phyloP scores from a whole-genome alignment of 2,797 vertebrate species.

The Choloepus didactylus region DNA sequence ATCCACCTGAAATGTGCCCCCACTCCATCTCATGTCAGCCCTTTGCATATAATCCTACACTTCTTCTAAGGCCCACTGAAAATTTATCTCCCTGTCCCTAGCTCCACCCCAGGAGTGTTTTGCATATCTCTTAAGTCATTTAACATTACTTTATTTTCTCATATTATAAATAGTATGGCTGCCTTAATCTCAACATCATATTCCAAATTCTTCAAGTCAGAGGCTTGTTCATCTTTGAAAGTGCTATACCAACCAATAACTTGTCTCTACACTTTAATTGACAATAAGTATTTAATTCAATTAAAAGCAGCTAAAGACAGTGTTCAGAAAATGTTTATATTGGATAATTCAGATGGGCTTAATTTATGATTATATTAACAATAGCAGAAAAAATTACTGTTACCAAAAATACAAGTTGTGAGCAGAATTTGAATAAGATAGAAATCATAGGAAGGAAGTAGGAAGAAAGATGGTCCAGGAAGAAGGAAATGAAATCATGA shows the following conservation, averaged over 20 bases:
- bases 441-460: slow-evolving; percentile 54
- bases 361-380: neutral
- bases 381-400: neutral
- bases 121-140: slow-evolving; percentile 2
- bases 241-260: neutral
- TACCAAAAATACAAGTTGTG: slow-evolving; percentile 45
- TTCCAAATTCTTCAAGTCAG: slow-evolving; percentile 32
- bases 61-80: neutral
- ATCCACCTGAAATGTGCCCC: neutral
- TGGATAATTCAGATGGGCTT: slow-evolving; percentile 45
- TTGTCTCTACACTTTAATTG: slow-evolving; percentile 33
- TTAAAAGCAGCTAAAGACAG: slow-evolving; percentile 26
- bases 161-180: neutral
- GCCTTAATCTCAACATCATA: neutral
- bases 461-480: slow-evolving; percentile 2
- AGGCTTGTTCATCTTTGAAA: slow-evolving; percentile 58
- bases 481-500: slow-evolving; percentile 57
- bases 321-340: slow-evolving; percentile 19
- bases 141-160: slow-evolving; percentile 44
- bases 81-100: neutral
- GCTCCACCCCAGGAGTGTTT: neutral
- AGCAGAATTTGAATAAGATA: slow-evolving; percentile 38
- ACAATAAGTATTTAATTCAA: slow-evolving; percentile 47
- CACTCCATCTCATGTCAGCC: neutral
- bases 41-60: slow-evolving; percentile 37